Evolutionary conservation across 2,113 vertebrate genomes (phyloP).

Genomic region (Mustela nigripes): DNA sequence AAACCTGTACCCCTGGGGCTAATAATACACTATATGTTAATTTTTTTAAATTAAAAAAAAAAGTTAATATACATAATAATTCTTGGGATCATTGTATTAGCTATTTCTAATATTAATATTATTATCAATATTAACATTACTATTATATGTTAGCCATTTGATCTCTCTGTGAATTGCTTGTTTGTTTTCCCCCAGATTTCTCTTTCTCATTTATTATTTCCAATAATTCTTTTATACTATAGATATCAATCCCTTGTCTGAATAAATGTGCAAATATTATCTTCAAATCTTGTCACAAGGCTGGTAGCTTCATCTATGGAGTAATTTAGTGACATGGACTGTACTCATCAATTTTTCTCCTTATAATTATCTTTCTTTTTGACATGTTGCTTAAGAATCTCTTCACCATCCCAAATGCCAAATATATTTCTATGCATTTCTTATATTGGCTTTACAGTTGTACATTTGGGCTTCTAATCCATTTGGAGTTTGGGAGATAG

Average conservation of each 20-base stretch:
- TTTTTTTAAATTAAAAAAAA: no score
- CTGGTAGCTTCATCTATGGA: background rate
- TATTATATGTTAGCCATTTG: background rate
- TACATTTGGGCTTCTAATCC: background rate
- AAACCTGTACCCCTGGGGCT: no score
- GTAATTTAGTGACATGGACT: background rate
- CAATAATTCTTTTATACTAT: background rate
- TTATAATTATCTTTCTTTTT: background rate
- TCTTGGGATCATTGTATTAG: background rate
- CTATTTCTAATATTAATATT: background rate
- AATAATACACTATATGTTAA: no score
- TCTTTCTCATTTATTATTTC: background rate
- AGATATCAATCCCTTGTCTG: background rate
- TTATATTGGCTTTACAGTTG: background rate
- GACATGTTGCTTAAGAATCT: background rate
- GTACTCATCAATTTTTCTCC: background rate
- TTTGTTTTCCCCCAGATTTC: background rate
- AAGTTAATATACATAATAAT: background rate
- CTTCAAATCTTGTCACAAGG: background rate
- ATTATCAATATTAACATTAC: background rate
- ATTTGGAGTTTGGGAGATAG: background rate
- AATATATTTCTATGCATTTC: background rate
- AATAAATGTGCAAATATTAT: background rate
- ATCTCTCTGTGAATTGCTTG: background rate
- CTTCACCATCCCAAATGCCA: background rate